These are phyloP conservation scores for Lepidocyrtoides sp. DNA, from an alignment of 2,888 invertebrate genomes.

Conservation along the genomic window DNA sequence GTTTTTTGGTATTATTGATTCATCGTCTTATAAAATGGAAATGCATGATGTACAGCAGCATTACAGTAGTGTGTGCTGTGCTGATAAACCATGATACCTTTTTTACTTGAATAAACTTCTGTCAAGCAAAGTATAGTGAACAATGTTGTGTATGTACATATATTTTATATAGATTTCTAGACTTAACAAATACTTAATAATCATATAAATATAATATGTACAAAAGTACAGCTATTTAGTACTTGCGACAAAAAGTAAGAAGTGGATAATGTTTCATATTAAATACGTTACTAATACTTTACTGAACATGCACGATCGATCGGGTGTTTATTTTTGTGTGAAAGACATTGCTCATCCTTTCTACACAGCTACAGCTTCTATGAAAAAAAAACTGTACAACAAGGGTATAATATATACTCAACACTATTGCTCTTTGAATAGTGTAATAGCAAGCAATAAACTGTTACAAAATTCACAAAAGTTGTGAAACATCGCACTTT, in stretches of 20 bases:
- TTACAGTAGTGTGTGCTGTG: not conserved
- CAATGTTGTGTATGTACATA: no score
- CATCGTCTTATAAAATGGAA: not conserved
- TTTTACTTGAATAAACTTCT: not conserved
- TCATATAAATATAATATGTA: no score
- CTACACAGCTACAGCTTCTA: not conserved
- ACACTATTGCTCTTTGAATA: no score
- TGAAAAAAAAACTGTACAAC: not conserved
- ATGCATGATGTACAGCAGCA: not conserved
- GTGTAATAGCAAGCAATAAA: not conserved
- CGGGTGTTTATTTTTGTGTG: not conserved
- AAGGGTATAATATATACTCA: not conserved
- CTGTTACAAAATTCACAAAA: not conserved
- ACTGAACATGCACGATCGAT: not conserved
- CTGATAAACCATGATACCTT: not conserved
- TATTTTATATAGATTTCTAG: no score
- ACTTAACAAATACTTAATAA: no score
- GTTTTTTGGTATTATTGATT: constrained; percentile 15
- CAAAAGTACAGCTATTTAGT: no score
- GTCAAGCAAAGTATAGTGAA: no score
- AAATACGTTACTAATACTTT: not conserved
- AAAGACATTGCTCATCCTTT: not conserved
- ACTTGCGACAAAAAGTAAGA: no score
- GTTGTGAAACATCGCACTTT: constrained; percentile 15
- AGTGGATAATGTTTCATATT: no score